Evolutionary conservation across 1,140 invertebrate species (phyloP), one percentile per base, ranked within the genome.

Genomic region (Halyomorpha halys): DNA sequence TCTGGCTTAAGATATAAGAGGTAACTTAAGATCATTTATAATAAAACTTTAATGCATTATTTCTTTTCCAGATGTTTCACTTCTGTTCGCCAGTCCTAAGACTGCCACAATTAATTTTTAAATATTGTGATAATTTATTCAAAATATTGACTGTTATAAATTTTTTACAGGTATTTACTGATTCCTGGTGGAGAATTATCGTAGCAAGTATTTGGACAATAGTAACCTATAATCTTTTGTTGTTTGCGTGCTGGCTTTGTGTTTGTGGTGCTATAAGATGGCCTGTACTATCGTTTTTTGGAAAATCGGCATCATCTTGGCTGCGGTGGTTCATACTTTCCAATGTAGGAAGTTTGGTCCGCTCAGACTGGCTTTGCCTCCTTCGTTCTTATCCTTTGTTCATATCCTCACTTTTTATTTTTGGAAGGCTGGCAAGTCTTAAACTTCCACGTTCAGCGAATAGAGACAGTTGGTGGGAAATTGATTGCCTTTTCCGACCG

Each of bases 401-500:
- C 3, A 59, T 65, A 23, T 59, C 30, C 21, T 59, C 63, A 8
- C 39, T 65, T 18, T 44, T 62, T 60, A 13, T 64, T 51, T 61
- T 62, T 62, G 44, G 30, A 49, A 19, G 44, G 15, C 15, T 62
- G 44, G 61, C 45, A 5, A 16, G 30, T 18, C 15, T n/a, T 14
- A 60, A 44, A 30, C 19, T 47, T n/a, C 19, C 44, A 2, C 23
- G 44, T 27, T 66, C 49, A 45, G 59, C n/a, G 21, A 30, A n/a
- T 54, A 9, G 15, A 18, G 14, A 25, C 14, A 54, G 45, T 13
- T 70, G 73, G 74, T 64, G 71, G 70, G 67, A 70, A 67, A 44
- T 70, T 66, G 73, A 67, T 61, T 71, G 64, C 59, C 30, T 72
- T 70, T 65, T 66, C 70, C 25, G 68, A 70, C 25, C 71, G 70